These are phyloP conservation scores for Heliconius erato DNA, from an alignment of 2,888 invertebrate genomes.

Conservation along the genomic window DNA sequence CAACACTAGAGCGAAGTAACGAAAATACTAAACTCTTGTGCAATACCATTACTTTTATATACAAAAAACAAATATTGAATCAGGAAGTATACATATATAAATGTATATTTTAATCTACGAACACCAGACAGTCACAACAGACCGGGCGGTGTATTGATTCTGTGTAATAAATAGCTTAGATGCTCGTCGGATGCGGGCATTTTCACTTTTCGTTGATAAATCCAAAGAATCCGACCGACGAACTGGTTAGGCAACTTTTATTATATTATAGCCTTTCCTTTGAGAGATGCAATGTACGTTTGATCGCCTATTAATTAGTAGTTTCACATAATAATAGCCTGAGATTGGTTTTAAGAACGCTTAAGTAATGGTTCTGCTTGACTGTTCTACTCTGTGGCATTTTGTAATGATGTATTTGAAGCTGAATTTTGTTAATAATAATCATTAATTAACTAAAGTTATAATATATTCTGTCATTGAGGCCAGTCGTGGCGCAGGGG, in stretches of 20 bases:
- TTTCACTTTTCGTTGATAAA: conserved; percentile 78
- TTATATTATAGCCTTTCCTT: conserved; percentile 42
- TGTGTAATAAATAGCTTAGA: conserved; percentile 44
- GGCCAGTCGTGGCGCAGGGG: too few relatives aligned
- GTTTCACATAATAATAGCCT: conserved; percentile 41
- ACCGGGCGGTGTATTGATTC: conserved; percentile 37
- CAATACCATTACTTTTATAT: too few relatives aligned
- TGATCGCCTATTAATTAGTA: conserved; percentile 38
- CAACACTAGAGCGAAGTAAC: too few relatives aligned
- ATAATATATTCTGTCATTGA: too few relatives aligned
- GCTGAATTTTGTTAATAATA: background rate
- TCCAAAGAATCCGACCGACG: conserved; percentile 57
- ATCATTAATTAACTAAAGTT: too few relatives aligned
- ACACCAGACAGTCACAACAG: conserved; percentile 32
- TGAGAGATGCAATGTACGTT: conserved; percentile 32
- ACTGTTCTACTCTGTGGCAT: background rate
- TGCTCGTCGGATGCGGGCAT: conserved; percentile 55
- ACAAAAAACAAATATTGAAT: background rate
- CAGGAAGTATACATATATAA: background rate
- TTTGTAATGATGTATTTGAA: conserved; percentile 29
- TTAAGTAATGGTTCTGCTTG: conserved; percentile 31
- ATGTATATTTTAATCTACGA: conserved; percentile 3
- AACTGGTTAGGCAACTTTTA: conserved; percentile 59
- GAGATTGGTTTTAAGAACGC: conserved; percentile 10
- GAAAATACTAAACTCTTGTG: too few relatives aligned